phyloP scores from a whole-genome alignment of 2,888 invertebrate species.

The Oscheius onirici region DNA sequence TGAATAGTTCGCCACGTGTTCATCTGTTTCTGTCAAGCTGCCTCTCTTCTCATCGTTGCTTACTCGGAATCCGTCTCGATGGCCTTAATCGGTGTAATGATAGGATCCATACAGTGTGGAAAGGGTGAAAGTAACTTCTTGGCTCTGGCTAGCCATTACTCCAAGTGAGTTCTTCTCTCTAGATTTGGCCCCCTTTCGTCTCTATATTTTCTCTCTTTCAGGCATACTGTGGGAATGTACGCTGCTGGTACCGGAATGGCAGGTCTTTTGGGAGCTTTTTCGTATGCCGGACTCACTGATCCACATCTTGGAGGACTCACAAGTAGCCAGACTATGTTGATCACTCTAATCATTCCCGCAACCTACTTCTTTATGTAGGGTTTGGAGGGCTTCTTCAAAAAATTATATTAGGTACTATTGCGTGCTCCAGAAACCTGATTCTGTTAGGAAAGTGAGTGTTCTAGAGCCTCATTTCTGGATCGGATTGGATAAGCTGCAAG shows the following conservation, averaged over 20 bases:
- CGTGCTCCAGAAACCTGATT: conserved; percentile 4
- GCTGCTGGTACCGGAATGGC: conserved; percentile 24
- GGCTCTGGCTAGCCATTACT: conserved; percentile 32
- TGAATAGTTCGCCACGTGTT: conserved; percentile 33
- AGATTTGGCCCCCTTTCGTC: too few species aligned
- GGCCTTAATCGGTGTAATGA: conserved; percentile 28
- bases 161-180: neutral
- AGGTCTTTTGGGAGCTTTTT: conserved; percentile 23
- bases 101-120: conserved; percentile 30
- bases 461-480: conserved; percentile 10
- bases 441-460: neutral
- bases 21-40: conserved; percentile 22
- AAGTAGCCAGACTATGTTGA: conserved; percentile 10
- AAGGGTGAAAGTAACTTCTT: conserved; percentile 32
- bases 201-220: neutral
- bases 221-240: neutral
- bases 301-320: conserved; percentile 4
- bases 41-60: conserved; percentile 28
- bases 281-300: conserved; percentile 29
- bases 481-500: neutral
- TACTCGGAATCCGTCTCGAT: conserved; percentile 20
- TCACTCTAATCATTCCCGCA: conserved; percentile 18
- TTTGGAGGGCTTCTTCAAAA: conserved; percentile 1
- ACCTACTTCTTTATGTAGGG: too few species aligned
- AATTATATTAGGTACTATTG: conserved; percentile 1